phyloP scores from a whole-genome alignment of 2,797 vertebrate species.

The Sternotherus odoratus region DNA sequence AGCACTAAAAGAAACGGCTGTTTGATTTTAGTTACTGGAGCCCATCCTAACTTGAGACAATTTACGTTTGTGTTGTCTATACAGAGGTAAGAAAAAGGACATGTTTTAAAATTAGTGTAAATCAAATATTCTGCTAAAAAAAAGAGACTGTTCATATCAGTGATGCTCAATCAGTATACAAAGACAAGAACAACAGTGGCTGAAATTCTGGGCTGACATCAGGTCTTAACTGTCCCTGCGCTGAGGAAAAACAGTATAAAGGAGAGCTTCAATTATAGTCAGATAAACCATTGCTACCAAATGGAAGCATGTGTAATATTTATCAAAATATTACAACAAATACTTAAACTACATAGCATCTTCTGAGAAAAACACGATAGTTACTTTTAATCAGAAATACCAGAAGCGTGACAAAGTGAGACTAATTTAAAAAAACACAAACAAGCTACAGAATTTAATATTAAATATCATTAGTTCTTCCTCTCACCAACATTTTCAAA shows the following conservation, averaged over 20 bases:
- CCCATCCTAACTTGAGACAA: neutral
- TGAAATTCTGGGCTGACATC: neutral
- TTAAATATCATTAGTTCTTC: neutral
- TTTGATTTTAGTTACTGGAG: neutral
- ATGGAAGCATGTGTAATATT: neutral
- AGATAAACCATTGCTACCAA: neutral
- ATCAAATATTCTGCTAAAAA: neutral
- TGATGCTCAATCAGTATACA: neutral
- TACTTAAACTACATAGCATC: accelerated
- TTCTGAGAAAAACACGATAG: neutral
- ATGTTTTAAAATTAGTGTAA: neutral
- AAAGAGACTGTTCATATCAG: neutral
- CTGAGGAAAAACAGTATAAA: neutral
- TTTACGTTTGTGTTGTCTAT: neutral
- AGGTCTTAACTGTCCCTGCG: neutral
- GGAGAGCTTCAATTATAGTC: neutral
- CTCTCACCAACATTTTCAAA: neutral
- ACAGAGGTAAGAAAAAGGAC: neutral
- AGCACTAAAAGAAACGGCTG: neutral
- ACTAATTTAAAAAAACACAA: neutral
- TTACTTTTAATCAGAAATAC: neutral
- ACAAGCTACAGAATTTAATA: neutral
- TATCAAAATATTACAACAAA: neutral
- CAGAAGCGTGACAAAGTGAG: neutral
- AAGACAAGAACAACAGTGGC: neutral